Evolutionary conservation across 1,140 invertebrate genomes (phyloP).

Genomic region (Calycopis cecrops): DNA sequence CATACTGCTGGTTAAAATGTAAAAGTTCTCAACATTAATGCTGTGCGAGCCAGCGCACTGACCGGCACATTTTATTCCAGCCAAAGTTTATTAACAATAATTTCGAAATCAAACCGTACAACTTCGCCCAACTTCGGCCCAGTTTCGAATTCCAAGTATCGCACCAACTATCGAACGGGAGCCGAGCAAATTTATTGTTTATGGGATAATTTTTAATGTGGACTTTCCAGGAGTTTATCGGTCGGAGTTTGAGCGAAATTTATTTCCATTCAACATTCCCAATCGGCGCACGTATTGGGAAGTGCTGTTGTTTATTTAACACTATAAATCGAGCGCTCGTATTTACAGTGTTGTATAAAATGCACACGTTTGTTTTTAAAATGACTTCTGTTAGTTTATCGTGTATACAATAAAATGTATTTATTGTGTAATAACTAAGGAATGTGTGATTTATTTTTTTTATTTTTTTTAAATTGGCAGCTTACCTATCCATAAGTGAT

Average conservation of each 20-base stretch:
- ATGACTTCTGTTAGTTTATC: too few relatives aligned
- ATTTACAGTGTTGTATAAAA: too few relatives aligned
- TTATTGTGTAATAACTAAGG: too few relatives aligned
- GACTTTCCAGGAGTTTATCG: constrained; percentile 12
- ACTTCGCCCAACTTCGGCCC: constrained; percentile 20
- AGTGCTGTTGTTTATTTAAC: constrained; percentile 2
- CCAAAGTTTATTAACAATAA: constrained; percentile 23
- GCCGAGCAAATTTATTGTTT: constrained; percentile 27
- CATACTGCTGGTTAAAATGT: too few relatives aligned
- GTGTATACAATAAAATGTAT: too few relatives aligned
- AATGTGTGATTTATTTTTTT: too few relatives aligned
- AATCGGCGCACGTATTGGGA: constrained; percentile 12
- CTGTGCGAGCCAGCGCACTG: neutral
- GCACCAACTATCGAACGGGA: constrained; percentile 24
- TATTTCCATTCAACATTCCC: constrained; percentile 19
- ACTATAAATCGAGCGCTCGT: too few relatives aligned
- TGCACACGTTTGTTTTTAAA: too few relatives aligned
- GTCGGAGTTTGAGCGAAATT: constrained; percentile 9
- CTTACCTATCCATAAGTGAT: too few relatives aligned
- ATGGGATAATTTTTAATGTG: constrained; percentile 23
- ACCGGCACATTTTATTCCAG: constrained; percentile 13
- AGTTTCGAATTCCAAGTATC: constrained; percentile 23
- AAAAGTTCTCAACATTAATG: neutral
- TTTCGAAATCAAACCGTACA: constrained; percentile 26
- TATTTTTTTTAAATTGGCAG: too few relatives aligned